These are phyloP conservation scores for Regulus satrapa DNA, from an alignment of 2,113 vertebrate species.

Conservation along the genomic window DNA sequence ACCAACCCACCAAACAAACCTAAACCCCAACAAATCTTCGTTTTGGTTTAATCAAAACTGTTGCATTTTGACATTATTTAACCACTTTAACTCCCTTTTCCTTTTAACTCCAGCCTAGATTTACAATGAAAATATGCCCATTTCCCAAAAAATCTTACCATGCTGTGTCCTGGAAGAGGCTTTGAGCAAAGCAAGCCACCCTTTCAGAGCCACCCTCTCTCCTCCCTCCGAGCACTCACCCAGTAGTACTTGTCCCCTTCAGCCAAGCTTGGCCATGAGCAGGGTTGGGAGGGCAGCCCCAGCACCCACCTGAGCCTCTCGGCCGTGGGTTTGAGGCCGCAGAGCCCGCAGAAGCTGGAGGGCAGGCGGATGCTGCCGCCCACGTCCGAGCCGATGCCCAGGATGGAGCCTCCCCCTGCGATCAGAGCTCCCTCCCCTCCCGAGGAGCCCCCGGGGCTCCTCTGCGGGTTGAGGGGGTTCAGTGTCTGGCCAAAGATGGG, in stretches of 20 bases:
- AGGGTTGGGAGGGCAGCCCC: not conserved
- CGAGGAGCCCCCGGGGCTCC: slow-evolving; percentile 68
- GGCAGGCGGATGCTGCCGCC: slow-evolving; percentile 76
- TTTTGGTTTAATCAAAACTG: not conserved
- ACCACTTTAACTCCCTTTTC: not conserved
- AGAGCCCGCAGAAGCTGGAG: slow-evolving; percentile 75
- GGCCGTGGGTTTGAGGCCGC: slow-evolving; percentile 69
- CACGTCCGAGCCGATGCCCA: slow-evolving; percentile 69
- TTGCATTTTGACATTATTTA: not conserved
- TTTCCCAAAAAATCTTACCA: not conserved
- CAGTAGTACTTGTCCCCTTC: not conserved
- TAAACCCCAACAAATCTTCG: not conserved
- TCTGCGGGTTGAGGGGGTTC: slow-evolving; percentile 59
- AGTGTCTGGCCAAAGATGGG: slow-evolving; percentile 50
- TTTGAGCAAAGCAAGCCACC: not conserved
- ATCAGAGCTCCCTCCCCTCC: slow-evolving; percentile 77
- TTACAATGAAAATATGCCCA: not conserved
- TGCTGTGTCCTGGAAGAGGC: not conserved
- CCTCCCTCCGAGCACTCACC: rapidly evolving
- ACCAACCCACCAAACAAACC: not conserved
- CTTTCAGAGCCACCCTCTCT: not conserved
- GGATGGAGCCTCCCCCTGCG: slow-evolving; percentile 66
- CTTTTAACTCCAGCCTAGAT: not conserved
- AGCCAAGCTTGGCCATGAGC: not conserved
- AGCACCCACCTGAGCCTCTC: slow-evolving; percentile 26